Conservation (phyloP, 2,113 vertebrate genomes). For the Hippocampus abdominalis region DNA sequence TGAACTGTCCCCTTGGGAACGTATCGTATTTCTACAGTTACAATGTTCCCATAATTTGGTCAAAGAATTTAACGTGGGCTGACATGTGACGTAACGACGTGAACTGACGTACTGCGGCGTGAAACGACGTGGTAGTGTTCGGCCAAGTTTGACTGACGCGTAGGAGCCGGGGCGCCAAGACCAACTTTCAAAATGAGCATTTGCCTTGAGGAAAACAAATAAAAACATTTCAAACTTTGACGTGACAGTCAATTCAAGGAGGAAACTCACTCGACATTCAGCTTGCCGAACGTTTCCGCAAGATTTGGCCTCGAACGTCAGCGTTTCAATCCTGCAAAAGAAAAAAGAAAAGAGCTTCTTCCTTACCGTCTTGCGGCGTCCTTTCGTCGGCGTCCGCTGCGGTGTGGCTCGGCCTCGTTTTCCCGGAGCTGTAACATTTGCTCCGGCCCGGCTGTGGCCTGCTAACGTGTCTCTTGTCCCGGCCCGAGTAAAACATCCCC, state of each 20-base stretch:
- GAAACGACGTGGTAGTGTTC: background rate
- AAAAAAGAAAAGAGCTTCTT: too few species aligned
- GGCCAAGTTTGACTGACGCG: background rate
- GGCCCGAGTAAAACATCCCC: constrained; percentile 46
- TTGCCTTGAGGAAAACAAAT: too few species aligned
- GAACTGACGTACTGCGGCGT: background rate
- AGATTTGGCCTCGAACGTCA: background rate
- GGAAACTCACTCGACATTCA: background rate
- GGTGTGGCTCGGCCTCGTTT: constrained; percentile 5
- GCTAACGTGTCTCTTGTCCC: constrained; percentile 56
- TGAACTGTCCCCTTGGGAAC: too few species aligned
- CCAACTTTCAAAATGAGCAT: background rate
- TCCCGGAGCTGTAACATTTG: constrained; percentile 48
- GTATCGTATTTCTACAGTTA: too few species aligned
- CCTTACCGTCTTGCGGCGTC: constrained; percentile 44
- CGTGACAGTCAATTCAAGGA: background rate
- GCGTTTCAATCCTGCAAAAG: too few species aligned
- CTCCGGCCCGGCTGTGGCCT: constrained; percentile 37
- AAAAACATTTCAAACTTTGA: background rate
- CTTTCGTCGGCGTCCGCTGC: constrained; percentile 16
- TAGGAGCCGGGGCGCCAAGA: background rate
- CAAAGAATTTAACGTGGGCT: too few species aligned
- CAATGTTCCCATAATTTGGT: too few species aligned
- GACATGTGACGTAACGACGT: background rate
- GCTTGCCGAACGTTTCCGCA: background rate